These are phyloP conservation scores for Argyresthia albistria DNA, from an alignment of 2,888 invertebrate species.

Conservation along the genomic window DNA sequence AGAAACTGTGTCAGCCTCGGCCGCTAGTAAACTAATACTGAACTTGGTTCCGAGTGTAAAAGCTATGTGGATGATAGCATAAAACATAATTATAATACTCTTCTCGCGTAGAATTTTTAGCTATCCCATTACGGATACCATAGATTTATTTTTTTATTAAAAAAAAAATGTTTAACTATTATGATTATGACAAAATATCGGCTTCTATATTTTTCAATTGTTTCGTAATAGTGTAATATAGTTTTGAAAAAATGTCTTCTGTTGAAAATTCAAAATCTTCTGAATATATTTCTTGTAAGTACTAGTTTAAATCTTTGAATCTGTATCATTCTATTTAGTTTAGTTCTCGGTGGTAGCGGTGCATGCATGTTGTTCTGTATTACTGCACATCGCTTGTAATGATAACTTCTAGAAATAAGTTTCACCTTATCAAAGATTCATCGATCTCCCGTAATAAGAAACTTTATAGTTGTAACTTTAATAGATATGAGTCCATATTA, in stretches of 20 bases:
- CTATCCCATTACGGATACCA: neutral
- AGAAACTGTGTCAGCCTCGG: too few relatives aligned
- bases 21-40: too few relatives aligned
- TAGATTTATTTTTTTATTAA: neutral
- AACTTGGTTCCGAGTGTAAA: too few relatives aligned
- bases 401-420: neutral
- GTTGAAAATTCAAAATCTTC: neutral
- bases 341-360: neutral
- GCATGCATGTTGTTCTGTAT: neutral
- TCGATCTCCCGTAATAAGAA: constrained; percentile 17
- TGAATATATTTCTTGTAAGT: neutral
- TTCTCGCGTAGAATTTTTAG: too few relatives aligned
- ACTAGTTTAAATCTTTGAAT: neutral
- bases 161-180: neutral
- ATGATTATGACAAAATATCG: neutral
- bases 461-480: constrained; percentile 16
- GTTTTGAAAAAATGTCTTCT: neutral
- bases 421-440: constrained; percentile 13
- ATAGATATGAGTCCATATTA: constrained; percentile 6
- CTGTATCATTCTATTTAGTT: neutral
- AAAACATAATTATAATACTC: too few relatives aligned
- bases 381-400: neutral
- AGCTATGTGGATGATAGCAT: too few relatives aligned
- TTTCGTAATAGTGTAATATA: neutral
- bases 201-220: neutral